A percentile compares a stretch with the other conserved stretches of the same genome.
Evolutionary conservation across 2,797 vertebrate species (phyloP).

Genomic region (Gastrophryne carolinensis): DNA sequence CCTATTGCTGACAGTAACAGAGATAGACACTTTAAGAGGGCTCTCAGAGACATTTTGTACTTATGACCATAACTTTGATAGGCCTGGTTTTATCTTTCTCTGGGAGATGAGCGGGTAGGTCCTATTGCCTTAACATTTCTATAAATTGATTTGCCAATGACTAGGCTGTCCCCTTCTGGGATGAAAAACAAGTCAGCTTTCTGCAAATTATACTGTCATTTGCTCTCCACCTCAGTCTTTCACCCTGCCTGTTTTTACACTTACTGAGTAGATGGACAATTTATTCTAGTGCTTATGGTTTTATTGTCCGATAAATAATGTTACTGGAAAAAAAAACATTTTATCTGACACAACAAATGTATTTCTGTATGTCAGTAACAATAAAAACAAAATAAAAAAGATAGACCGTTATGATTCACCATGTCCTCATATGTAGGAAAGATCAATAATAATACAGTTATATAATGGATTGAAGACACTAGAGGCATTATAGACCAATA

Average conservation of each 20-base stretch:
- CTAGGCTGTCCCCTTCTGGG: not conserved
- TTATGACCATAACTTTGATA: too few relatives aligned
- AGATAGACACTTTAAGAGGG: too few relatives aligned
- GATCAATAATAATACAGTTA: too few relatives aligned
- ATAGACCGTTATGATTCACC: not conserved
- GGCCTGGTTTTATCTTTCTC: too few relatives aligned
- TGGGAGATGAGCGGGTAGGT: too few relatives aligned
- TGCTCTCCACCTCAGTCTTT: not conserved
- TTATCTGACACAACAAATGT: not conserved
- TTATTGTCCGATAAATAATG: slow-evolving; percentile 10
- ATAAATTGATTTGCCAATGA: not conserved
- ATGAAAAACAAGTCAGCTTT: not conserved
- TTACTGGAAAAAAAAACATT: not conserved
- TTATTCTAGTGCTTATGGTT: not conserved
- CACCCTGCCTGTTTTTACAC: not conserved
- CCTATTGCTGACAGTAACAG: too few relatives aligned
- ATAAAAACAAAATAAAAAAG: not conserved
- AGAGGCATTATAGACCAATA: too few relatives aligned
- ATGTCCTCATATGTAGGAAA: not conserved
- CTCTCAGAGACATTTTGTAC: too few relatives aligned
- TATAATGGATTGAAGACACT: too few relatives aligned
- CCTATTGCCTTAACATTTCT: too few relatives aligned
- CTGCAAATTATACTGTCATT: not conserved
- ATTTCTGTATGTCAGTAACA: not conserved
- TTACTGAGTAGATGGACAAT: not conserved